Evolutionary conservation across 2,797 vertebrate species (phyloP).

Genomic region (Psittacula echo): DNA sequence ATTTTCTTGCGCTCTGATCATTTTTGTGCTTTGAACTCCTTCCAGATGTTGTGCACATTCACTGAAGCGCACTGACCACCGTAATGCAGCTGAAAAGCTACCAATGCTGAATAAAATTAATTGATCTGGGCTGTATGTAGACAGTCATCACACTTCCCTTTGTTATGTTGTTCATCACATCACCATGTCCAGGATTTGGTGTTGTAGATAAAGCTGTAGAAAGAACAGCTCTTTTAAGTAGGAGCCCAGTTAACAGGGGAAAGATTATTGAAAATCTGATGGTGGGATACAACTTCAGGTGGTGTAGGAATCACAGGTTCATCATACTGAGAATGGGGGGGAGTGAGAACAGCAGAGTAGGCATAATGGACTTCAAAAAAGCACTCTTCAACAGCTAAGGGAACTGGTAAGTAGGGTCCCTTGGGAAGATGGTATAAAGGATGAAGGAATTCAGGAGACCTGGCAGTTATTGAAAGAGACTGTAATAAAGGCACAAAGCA

Average conservation of each 20-base stretch:
- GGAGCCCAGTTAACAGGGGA: accelerated
- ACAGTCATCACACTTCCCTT: not conserved
- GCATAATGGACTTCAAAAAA: constrained; percentile 64
- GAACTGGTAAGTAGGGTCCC: constrained; percentile 38
- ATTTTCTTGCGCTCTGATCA: not conserved
- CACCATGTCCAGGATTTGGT: not conserved
- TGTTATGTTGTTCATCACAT: not conserved
- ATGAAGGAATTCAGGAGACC: constrained; percentile 46
- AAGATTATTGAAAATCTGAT: not conserved
- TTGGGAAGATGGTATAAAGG: constrained; percentile 13
- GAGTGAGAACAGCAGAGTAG: constrained; percentile 28
- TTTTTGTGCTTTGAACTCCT: not conserved
- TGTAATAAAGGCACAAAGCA: constrained; percentile 26
- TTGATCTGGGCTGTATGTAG: not conserved
- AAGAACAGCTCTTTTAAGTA: not conserved
- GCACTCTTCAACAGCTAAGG: constrained; percentile 31
- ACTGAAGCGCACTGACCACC: not conserved
- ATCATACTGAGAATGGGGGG: constrained; percentile 1
- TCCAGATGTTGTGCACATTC: not conserved
- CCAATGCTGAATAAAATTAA: not conserved
- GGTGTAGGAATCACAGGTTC: not conserved
- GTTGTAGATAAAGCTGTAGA: not conserved
- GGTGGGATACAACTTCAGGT: not conserved
- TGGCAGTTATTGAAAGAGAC: constrained; percentile 60
- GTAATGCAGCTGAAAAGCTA: not conserved